A percentile compares a stretch with the other conserved stretches of the same genome.
phyloP scores from a whole-genome alignment of 1,140 invertebrate species.

The Drosophila melanogaster region DNA sequence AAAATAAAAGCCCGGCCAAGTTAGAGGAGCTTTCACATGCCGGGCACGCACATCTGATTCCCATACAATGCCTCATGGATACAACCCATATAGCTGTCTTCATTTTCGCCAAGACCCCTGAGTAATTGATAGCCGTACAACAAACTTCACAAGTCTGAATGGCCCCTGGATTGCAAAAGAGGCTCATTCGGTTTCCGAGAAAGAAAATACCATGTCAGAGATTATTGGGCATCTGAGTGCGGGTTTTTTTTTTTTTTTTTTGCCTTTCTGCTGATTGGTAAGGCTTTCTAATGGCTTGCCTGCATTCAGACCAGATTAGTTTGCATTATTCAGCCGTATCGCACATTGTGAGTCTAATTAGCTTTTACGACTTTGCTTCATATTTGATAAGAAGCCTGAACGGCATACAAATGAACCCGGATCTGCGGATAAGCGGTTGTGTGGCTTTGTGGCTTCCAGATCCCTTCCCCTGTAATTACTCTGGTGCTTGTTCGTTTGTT shows the following conservation, averaged over 20 bases:
- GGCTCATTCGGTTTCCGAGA: neutral
- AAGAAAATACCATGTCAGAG: constrained; percentile 8
- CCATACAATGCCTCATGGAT: constrained; percentile 18
- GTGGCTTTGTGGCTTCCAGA: constrained; percentile 25
- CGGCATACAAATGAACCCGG: constrained; percentile 73
- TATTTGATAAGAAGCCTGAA: constrained; percentile 81
- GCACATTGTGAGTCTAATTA: constrained; percentile 78
- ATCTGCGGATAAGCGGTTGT: constrained; percentile 16
- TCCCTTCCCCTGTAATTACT: constrained; percentile 64
- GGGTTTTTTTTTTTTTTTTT: constrained; percentile 21
- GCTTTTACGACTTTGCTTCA: constrained; percentile 82
- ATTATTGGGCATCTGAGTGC: constrained; percentile 25
- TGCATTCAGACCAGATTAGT: constrained; percentile 64
- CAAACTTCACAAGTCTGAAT: constrained; percentile 21
- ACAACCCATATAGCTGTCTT: neutral
- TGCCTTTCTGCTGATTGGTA: constrained; percentile 27
- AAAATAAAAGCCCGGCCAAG: constrained; percentile 31
- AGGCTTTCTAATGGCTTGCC: constrained; percentile 51
- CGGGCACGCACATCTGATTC: constrained; percentile 60
- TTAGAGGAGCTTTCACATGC: constrained; percentile 49
- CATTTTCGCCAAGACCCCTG: constrained; percentile 18
- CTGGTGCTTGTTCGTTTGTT: constrained; percentile 34
- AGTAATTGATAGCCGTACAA: constrained; percentile 44
- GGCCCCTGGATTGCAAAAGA: constrained; percentile 1
- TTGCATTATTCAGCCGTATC: constrained; percentile 73